Evolutionary conservation across 2,797 vertebrate genomes (phyloP).

Genomic region (Chelmon rostratus): DNA sequence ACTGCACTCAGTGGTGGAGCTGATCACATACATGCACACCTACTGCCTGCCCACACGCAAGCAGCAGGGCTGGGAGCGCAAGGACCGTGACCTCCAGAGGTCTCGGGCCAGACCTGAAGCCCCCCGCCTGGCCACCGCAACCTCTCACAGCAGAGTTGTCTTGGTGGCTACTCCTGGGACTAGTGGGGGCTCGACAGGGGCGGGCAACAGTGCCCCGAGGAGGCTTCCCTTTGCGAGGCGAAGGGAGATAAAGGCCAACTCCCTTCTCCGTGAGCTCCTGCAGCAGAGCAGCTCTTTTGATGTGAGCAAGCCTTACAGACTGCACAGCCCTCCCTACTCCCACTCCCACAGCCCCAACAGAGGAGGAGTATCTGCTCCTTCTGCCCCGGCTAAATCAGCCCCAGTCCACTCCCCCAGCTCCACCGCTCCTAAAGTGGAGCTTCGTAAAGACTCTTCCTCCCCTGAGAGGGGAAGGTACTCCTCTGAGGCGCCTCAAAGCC

Average conservation of each 20-base stretch:
- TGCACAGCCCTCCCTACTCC: slow-evolving; percentile 92
- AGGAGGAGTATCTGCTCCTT: slow-evolving; percentile 22
- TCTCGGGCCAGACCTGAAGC: slow-evolving; percentile 60
- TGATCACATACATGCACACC: slow-evolving; percentile 99
- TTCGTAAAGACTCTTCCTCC: slow-evolving; percentile 65
- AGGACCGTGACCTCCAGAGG: slow-evolving; percentile 81
- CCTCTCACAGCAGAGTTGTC: slow-evolving; percentile 76
- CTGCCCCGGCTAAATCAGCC: slow-evolving; percentile 41
- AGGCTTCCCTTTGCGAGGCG: slow-evolving; percentile 78
- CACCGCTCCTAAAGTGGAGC: slow-evolving; percentile 65
- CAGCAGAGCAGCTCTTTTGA: slow-evolving; percentile 91
- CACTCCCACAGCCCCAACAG: slow-evolving; percentile 62
- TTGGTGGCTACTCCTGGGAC: slow-evolving; percentile 60
- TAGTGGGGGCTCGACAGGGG: slow-evolving; percentile 32
- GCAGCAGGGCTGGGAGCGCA: slow-evolving; percentile 84
- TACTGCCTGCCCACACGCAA: slow-evolving; percentile 95
- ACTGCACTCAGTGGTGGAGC: slow-evolving; percentile 91
- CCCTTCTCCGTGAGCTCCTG: slow-evolving; percentile 94
- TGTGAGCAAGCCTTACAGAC: slow-evolving; percentile 96
- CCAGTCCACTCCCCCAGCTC: slow-evolving; percentile 37
- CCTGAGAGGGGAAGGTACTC: slow-evolving; percentile 46
- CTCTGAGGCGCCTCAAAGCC: slow-evolving; percentile 43
- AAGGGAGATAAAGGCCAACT: slow-evolving; percentile 86
- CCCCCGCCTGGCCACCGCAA: slow-evolving; percentile 52
- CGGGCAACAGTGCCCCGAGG: slow-evolving; percentile 31